Percentiles rank a stretch among this genome's conserved stretches.
phyloP scores from a whole-genome alignment of 2,888 invertebrate genomes.

The Caenorhabditis sp. region DNA sequence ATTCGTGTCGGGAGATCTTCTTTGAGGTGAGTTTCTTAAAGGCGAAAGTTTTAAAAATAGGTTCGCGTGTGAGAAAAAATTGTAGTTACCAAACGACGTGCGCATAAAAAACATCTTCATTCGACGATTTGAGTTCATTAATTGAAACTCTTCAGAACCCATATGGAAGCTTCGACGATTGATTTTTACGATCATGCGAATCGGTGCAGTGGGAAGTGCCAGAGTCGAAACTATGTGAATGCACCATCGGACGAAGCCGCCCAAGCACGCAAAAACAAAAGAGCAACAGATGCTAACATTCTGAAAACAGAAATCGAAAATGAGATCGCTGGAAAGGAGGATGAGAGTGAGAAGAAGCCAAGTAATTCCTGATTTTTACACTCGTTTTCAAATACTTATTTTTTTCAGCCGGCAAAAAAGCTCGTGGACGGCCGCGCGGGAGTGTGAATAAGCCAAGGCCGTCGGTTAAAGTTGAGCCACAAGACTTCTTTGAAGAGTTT shows the following conservation, averaged over 20 bases:
- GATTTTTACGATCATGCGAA: slow-evolving; percentile 84
- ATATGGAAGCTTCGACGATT: slow-evolving; percentile 84
- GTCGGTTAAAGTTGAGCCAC: slow-evolving; percentile 11
- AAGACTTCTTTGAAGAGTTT: slow-evolving; percentile 49
- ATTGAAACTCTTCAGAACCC: slow-evolving; percentile 77
- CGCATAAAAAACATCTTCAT: no score
- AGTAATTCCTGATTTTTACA: no score
- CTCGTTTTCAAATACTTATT: no score
- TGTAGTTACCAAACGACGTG: no score
- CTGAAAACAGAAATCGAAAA: slow-evolving; percentile 46
- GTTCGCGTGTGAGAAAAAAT: no score
- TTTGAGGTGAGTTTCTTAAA: slow-evolving; percentile 49
- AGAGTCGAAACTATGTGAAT: slow-evolving; percentile 80
- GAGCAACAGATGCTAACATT: slow-evolving; percentile 25
- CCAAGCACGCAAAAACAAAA: slow-evolving; percentile 31
- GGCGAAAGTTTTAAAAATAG: no score
- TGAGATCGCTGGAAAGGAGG: slow-evolving; percentile 42
- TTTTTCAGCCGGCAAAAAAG: slow-evolving; percentile 43
- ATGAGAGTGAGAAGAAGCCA: slow-evolving; percentile 20
- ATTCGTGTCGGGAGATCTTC: slow-evolving; percentile 82
- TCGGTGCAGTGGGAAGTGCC: slow-evolving; percentile 84
- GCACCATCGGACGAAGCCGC: slow-evolving; percentile 35
- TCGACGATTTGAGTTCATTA: background rate
- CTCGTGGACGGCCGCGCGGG: slow-evolving; percentile 53
- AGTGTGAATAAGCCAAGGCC: slow-evolving; percentile 49